Evolutionary conservation across 2,113 vertebrate species (phyloP), one percentile per base, ranked within the genome.

Genomic region (Toxostoma redivivum): DNA sequence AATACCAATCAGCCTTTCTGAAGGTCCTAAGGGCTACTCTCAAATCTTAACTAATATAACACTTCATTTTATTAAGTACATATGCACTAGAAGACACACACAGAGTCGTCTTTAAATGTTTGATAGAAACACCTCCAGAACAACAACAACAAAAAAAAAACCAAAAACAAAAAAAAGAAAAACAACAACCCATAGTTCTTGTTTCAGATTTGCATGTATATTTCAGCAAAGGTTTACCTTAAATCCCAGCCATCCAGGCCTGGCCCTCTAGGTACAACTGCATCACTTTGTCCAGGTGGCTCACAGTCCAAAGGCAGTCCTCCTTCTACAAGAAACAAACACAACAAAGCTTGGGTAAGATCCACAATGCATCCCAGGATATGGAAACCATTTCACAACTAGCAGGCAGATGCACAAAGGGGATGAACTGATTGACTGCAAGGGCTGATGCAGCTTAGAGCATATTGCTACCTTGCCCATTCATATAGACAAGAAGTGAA

Each of bases 151-250:
- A 25, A 81, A 27, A n/a, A 2, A 19, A 40, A 4, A 8, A 20
- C 33, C 30, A 2, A 38, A 48, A 5, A 28, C 18, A 38, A 33
- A 11, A 60, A 60, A 24, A 21, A 28, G 3, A 20, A 33, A 35
- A 27, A 2, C 11, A 48, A 14, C 9, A 57, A 66, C 3, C 4
- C 15, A 62, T 4, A 84, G 13, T 19, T 66, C 33, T 47, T 18
- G 12, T 38, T 66, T 88, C 58, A 69, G 12, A 69, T 64, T 22
- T 64, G 44, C 22, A 82, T 13, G 4, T 33, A 8, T 44, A 88
- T 86, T 88, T 47, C 35, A 86, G 42, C 45, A 90, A n/a, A 56
- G 33, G 12, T 86, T 95, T 40, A 97, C 96, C 96, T 97, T 94
- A 97, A 95, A 90, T 85, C 37, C 31, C 64, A 93, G n/a, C 17